Percentiles rank a stretch among this genome's conserved stretches.
Evolutionary conservation across 2,113 vertebrate species (phyloP).

Genomic region (Origma solitaria): DNA sequence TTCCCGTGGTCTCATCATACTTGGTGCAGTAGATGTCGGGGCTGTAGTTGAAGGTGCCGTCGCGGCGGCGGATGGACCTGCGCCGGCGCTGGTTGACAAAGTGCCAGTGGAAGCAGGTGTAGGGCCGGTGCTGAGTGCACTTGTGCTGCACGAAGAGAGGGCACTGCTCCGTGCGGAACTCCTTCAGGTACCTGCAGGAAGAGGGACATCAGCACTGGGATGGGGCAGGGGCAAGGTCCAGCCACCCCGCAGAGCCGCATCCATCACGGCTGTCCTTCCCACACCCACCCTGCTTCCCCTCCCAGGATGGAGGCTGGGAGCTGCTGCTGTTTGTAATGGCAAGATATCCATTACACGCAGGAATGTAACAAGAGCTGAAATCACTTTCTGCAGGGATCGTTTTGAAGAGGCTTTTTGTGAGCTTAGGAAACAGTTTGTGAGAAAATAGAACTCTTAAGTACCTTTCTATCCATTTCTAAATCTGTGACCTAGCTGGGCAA

Average conservation of each 20-base stretch:
- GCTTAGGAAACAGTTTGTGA: neutral
- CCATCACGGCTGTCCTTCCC: neutral
- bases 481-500: neutral
- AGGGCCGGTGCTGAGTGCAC: constrained; percentile 94
- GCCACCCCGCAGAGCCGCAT: rapidly evolving
- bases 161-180: constrained; percentile 97
- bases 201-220: neutral
- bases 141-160: constrained; percentile 97
- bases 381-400: neutral
- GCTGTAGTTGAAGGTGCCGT: constrained; percentile 97
- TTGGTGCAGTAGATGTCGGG: constrained; percentile 98
- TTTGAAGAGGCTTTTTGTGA: neutral
- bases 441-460: neutral
- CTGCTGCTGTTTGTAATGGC: neutral
- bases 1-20: constrained; percentile 94
- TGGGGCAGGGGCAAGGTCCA: neutral
- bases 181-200: constrained; percentile 91
- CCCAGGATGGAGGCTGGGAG: neutral
- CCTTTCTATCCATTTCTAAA: neutral
- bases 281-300: neutral
- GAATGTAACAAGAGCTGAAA: neutral
- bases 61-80: constrained; percentile 90
- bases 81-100: constrained; percentile 96
- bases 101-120: constrained; percentile 98
- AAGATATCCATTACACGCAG: neutral